Conservation (phyloP, 1,140 invertebrate genomes). For the Pygmarrhopalites habei region DNA sequence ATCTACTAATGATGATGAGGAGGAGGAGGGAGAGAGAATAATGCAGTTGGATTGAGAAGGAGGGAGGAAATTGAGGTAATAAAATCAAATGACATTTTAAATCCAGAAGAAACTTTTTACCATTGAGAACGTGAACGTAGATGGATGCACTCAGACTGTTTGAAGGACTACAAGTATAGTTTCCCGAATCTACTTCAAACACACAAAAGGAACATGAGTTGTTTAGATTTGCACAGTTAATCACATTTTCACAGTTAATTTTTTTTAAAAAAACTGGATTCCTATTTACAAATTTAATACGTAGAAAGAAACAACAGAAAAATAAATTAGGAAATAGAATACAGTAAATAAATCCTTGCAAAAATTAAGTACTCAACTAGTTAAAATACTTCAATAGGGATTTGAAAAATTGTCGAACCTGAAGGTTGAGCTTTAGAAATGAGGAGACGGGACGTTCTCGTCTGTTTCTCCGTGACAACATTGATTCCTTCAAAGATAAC, state of each 20-base stretch:
- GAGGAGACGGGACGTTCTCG: conserved; percentile 69
- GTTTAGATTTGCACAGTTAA: too few relatives aligned
- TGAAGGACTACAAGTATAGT: conserved; percentile 75
- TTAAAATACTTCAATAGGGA: conserved; percentile 39
- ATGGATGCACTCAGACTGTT: conserved; percentile 54
- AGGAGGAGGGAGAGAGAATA: neutral
- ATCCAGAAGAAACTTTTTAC: conserved; percentile 43
- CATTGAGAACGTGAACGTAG: conserved; percentile 55
- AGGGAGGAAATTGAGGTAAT: neutral
- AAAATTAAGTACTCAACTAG: conserved; percentile 47
- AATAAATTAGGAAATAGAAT: too few relatives aligned
- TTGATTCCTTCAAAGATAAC: conserved; percentile 54
- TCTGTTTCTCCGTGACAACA: conserved; percentile 77
- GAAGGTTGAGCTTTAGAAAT: conserved; percentile 60
- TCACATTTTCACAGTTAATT: too few relatives aligned
- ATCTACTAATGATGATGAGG: neutral
- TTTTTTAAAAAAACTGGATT: too few relatives aligned
- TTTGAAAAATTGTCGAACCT: too few relatives aligned
- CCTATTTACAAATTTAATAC: too few relatives aligned
- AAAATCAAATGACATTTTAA: neutral
- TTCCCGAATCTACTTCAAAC: too few relatives aligned
- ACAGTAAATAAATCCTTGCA: too few relatives aligned
- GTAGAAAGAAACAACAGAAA: too few relatives aligned
- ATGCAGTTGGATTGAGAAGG: neutral
- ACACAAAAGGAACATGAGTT: too few relatives aligned